phyloP scores from a whole-genome alignment of 2,113 vertebrate species.

The Burhinus bistriatus region DNA sequence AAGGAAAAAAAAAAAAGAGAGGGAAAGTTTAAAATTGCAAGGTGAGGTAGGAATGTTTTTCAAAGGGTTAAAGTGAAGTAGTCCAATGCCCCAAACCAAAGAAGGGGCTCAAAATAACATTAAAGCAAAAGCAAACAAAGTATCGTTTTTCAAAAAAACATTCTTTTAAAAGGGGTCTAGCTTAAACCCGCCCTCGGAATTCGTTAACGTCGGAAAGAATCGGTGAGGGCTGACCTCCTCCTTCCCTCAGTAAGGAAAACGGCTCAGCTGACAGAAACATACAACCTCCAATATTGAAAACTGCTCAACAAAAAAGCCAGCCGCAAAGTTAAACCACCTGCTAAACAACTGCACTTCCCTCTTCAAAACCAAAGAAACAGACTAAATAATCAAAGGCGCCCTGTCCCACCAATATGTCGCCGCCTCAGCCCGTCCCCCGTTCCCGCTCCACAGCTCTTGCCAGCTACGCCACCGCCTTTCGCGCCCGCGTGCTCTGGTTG shows the following conservation, averaged over 20 bases:
- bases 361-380: background rate
- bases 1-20: background rate
- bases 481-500: background rate
- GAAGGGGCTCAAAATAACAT: background rate
- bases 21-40: background rate
- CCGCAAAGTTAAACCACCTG: background rate
- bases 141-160: fast-evolving
- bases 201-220: background rate
- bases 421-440: background rate
- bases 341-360: background rate
- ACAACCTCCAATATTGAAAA: background rate
- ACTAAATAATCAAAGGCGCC: background rate
- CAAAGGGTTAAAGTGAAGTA: background rate
- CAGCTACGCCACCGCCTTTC: background rate
- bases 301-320: background rate
- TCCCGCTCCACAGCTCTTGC: background rate
- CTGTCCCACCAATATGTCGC: background rate
- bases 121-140: background rate
- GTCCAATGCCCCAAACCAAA: background rate
- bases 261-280: background rate
- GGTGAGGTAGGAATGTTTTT: background rate
- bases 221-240: background rate
- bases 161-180: background rate
- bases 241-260: background rate
- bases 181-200: background rate